Conservation (phyloP, 2,113 vertebrate species). For the Ptilorrhoa leucosticta region DNA sequence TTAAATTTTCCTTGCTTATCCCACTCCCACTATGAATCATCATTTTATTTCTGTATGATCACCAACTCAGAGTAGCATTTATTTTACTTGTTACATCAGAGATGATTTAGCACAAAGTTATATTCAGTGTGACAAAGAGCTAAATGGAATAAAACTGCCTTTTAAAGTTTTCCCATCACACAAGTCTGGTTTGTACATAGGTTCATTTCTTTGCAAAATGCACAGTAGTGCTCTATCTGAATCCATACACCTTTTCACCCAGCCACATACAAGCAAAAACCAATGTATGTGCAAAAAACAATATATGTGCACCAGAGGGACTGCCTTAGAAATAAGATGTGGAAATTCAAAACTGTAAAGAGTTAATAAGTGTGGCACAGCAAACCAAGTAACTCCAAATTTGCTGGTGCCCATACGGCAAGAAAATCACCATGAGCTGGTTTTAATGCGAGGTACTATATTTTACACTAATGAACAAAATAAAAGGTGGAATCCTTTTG, state of each 20-base stretch:
- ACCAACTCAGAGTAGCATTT: background rate
- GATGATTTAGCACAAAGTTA: background rate
- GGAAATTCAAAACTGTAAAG: background rate
- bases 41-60: slow-evolving; percentile 13
- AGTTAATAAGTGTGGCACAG: background rate
- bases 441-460: background rate
- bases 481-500: background rate
- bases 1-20: background rate
- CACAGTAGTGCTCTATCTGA: background rate
- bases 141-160: background rate
- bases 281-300: background rate
- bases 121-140: background rate
- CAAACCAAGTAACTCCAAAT: background rate
- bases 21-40: background rate
- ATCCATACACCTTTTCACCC: background rate
- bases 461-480: background rate
- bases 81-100: background rate
- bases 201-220: background rate
- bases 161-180: background rate
- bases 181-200: background rate
- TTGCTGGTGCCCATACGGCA: background rate
- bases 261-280: background rate
- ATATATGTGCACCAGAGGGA: background rate
- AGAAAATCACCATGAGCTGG: background rate
- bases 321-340: background rate